Evolutionary conservation across 2,888 invertebrate genomes (phyloP), one percentile per base, ranked within the genome.

Genomic region (Pemphredon lugubris): DNA sequence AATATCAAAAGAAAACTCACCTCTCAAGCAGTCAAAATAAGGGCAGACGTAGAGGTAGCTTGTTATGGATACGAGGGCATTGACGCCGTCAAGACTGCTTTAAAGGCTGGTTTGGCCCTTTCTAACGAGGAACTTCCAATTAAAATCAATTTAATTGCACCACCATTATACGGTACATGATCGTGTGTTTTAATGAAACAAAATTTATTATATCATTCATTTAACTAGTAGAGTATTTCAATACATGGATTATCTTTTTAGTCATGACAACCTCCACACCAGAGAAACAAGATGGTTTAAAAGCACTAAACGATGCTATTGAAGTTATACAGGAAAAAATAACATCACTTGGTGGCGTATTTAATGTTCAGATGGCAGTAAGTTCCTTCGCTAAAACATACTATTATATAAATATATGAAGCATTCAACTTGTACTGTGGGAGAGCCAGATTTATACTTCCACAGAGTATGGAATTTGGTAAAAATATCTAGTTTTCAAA

Each of bases 251-350:
- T 1, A 4, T 42, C 0, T 21, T 30, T 48, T 2, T 85, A 94
- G 98, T 99, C 66, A 97, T 99, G 94, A 99, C 99, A 13, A 98
- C 99, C 44, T 97, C 98, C 23, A 99, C 99, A 0, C 96, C 99
- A 21, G 99, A 99, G 89, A 96, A 98, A 88, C 93, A 94, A 48
- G 98, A 98, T 83, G 99, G 99, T 1, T 91, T 99, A 45, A 96
- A 95, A 90, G 95, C 96, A 4, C 90, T 99, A 51, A 95, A 96
- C 85, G 94, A 95, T 78, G 98, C 98, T 13, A 96, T 99, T 70
- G 95, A 96, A 75, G 94, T 94, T 84, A 97, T 99, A 72, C 93
- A 96, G 86, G 92, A 93, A 70, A 95, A 94, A 70, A 99, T 99
- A 74, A 93, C 92, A 16, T 92, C 92, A 13, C 92, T 94, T 9